phyloP scores from a whole-genome alignment of 2,888 invertebrate species.

The Tipula lateralis region DNA sequence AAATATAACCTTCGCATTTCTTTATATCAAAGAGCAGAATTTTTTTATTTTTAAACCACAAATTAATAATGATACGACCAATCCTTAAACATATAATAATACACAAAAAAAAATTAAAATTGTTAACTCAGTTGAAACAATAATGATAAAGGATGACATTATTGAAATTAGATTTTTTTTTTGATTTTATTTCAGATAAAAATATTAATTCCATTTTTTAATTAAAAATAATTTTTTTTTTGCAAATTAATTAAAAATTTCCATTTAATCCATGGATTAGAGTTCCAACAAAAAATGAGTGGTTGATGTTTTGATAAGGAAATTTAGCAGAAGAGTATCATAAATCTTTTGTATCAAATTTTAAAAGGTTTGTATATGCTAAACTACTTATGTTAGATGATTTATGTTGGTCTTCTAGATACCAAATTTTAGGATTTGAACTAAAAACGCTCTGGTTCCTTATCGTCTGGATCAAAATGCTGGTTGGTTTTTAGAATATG shows the following conservation, averaged over 20 bases:
- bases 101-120: not conserved
- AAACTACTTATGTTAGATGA: no score
- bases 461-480: no score
- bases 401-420: no score
- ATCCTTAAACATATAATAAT: not conserved
- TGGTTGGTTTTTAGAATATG: no score
- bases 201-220: slow-evolving; percentile 19
- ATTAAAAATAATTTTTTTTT: not conserved
- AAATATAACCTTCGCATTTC: not conserved
- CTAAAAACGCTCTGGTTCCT: no score
- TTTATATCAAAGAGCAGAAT: not conserved
- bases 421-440: no score
- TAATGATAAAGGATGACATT: slow-evolving; percentile 15
- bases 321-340: not conserved
- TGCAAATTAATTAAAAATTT: slow-evolving; percentile 6
- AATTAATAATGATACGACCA: not conserved
- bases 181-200: not conserved
- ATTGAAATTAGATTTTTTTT: slow-evolving; percentile 12
- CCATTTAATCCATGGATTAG: not conserved
- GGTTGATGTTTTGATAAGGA: not conserved
- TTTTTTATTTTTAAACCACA: not conserved
- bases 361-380: no score
- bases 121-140: slow-evolving; percentile 19
- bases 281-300: not conserved
- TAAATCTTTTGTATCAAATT: not conserved